A percentile compares a stretch with the other conserved stretches of the same genome.
Evolutionary conservation across 2,888 invertebrate genomes (phyloP).

Genomic region (Pegoplata infirma): DNA sequence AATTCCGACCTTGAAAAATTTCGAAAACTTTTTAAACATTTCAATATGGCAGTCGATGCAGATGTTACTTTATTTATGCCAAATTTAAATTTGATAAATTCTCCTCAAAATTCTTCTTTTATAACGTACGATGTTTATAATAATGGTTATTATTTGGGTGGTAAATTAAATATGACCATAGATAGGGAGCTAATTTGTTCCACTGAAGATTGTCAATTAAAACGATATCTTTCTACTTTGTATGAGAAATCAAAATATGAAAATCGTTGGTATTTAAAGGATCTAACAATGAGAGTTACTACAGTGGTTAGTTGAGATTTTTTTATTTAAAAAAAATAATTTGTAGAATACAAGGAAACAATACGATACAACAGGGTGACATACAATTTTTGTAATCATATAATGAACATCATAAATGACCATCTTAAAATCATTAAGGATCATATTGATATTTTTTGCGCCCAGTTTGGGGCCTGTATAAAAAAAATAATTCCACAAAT

Average conservation of each 20-base stretch:
- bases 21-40: constrained; percentile 65
- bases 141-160: constrained; percentile 75
- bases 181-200: constrained; percentile 68
- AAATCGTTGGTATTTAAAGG: constrained; percentile 69
- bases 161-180: constrained; percentile 73
- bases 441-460: too few relatives aligned
- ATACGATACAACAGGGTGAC: too few relatives aligned
- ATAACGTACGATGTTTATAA: constrained; percentile 74
- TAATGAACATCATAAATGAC: too few relatives aligned
- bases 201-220: constrained; percentile 54
- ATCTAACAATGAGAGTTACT: constrained; percentile 71
- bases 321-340: too few relatives aligned
- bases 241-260: constrained; percentile 68
- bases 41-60: constrained; percentile 73
- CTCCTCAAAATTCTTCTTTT: constrained; percentile 42
- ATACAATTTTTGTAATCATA: too few relatives aligned
- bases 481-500: not conserved
- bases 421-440: too few relatives aligned
- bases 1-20: constrained; percentile 57
- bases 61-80: constrained; percentile 69
- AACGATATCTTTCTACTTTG: constrained; percentile 67
- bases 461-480: too few relatives aligned
- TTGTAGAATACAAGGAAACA: too few relatives aligned
- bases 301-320: constrained; percentile 69
- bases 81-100: not conserved